Evolutionary conservation across 2,113 vertebrate genomes (phyloP).

Genomic region (Hippocampus barbouri): DNA sequence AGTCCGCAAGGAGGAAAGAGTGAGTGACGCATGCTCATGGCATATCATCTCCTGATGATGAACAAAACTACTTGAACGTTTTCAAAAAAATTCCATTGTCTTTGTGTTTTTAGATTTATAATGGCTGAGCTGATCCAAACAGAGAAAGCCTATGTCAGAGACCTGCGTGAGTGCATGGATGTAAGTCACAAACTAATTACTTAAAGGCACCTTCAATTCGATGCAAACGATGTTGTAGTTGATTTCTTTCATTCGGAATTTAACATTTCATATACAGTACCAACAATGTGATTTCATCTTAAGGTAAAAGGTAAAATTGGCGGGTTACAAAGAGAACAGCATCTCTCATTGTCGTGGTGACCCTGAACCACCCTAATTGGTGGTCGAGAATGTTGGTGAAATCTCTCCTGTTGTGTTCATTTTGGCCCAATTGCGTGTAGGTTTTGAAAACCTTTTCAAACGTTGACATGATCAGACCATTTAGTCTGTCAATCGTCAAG

Average conservation of each 20-base stretch:
- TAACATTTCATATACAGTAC: background rate
- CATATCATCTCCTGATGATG: background rate
- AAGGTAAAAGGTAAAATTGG: too few relatives aligned
- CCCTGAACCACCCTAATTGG: too few relatives aligned
- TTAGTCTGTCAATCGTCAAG: too few relatives aligned
- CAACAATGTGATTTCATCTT: background rate
- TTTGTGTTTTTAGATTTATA: constrained; percentile 81
- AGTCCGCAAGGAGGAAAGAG: constrained; percentile 98
- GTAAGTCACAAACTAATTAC: constrained; percentile 73
- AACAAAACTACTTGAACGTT: background rate
- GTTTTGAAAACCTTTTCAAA: too few relatives aligned
- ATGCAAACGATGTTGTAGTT: background rate
- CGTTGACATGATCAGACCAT: too few relatives aligned
- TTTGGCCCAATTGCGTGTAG: too few relatives aligned
- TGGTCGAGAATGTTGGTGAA: background rate
- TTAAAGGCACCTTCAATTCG: background rate
- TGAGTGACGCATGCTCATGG: constrained; percentile 54
- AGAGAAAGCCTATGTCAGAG: constrained; percentile 95
- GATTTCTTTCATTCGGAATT: background rate
- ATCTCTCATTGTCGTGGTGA: too few relatives aligned
- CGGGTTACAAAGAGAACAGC: too few relatives aligned
- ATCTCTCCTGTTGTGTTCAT: background rate
- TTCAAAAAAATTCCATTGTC: background rate
- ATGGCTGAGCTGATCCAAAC: constrained; percentile 99
- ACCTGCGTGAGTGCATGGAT: constrained; percentile 97